Evolutionary conservation across 1,140 invertebrate genomes (phyloP).

Genomic region (Trigoniulus corallinus): DNA sequence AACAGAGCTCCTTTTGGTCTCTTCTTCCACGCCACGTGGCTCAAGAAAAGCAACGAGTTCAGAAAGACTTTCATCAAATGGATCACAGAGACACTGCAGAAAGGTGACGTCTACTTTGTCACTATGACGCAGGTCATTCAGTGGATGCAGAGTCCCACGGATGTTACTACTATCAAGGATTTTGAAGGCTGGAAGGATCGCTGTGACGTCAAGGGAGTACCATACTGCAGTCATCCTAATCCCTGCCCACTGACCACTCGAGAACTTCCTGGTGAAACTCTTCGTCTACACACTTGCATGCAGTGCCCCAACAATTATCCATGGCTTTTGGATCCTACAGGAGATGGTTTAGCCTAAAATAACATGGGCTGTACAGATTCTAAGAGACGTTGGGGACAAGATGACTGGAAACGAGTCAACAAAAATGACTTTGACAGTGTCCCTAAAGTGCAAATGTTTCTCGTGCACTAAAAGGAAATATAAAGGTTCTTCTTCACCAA

Average conservation of each 20-base stretch:
- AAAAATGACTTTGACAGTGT: too few species aligned
- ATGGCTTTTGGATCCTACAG: constrained; percentile 85
- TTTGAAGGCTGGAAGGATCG: constrained; percentile 92
- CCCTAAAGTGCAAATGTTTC: too few species aligned
- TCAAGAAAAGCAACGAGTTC: constrained; percentile 86
- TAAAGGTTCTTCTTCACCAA: too few species aligned
- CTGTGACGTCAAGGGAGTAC: constrained; percentile 83
- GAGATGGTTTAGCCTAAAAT: constrained; percentile 55
- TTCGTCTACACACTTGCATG: constrained; percentile 85
- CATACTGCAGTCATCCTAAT: constrained; percentile 79
- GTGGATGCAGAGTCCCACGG: constrained; percentile 93
- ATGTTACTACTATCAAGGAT: constrained; percentile 64
- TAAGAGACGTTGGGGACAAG: too few species aligned
- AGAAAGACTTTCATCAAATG: constrained; percentile 81
- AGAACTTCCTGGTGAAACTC: constrained; percentile 78
- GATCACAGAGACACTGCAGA: constrained; percentile 74
- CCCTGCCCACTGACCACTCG: constrained; percentile 73
- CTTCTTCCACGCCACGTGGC: constrained; percentile 87
- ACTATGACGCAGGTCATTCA: constrained; percentile 84
- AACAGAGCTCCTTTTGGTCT: constrained; percentile 87
- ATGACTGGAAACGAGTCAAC: too few species aligned
- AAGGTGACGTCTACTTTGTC: constrained; percentile 86
- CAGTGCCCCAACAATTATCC: constrained; percentile 91
- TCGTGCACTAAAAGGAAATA: too few species aligned
- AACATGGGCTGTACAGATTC: too few species aligned